A percentile compares a stretch with the other conserved stretches of the same genome.
phyloP scores from a whole-genome alignment of 2,888 invertebrate species.

The Epicampocera succincta region DNA sequence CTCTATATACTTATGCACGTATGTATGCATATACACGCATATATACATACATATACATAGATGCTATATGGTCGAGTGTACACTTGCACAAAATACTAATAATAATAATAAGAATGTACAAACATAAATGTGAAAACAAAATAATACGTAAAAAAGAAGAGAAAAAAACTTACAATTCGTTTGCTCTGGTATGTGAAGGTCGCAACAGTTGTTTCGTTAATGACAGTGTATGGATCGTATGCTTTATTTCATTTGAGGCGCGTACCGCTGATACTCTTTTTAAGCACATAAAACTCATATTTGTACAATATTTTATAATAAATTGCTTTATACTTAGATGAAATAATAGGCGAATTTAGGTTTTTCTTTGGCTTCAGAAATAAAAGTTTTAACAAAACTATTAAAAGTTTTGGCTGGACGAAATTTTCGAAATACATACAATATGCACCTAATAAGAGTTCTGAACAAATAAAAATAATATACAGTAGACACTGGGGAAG shows the following conservation, averaged over 20 bases:
- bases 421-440: too few relatives aligned
- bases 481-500: too few relatives aligned
- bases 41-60: too few relatives aligned
- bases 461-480: too few relatives aligned
- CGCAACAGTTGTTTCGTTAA: slow-evolving; percentile 81
- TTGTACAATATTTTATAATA: slow-evolving; percentile 16
- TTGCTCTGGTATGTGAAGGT: slow-evolving; percentile 81
- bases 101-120: slow-evolving; percentile 8
- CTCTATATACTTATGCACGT: slow-evolving; percentile 17
- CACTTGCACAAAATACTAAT: neutral
- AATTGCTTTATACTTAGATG: neutral
- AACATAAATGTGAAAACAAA: neutral
- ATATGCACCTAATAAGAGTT: too few relatives aligned
- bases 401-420: too few relatives aligned
- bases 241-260: slow-evolving; percentile 45
- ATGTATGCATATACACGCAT: neutral
- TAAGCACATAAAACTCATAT: slow-evolving; percentile 34
- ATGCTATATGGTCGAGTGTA: too few relatives aligned
- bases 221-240: slow-evolving; percentile 70
- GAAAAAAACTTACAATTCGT: slow-evolving; percentile 72
- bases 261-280: slow-evolving; percentile 29
- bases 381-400: too few relatives aligned
- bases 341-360: too few relatives aligned
- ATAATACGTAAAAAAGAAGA: neutral
- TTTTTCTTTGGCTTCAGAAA: too few relatives aligned